Evolutionary conservation across 2,113 vertebrate species (phyloP).

Genomic region (Erinaceus europaeus): DNA sequence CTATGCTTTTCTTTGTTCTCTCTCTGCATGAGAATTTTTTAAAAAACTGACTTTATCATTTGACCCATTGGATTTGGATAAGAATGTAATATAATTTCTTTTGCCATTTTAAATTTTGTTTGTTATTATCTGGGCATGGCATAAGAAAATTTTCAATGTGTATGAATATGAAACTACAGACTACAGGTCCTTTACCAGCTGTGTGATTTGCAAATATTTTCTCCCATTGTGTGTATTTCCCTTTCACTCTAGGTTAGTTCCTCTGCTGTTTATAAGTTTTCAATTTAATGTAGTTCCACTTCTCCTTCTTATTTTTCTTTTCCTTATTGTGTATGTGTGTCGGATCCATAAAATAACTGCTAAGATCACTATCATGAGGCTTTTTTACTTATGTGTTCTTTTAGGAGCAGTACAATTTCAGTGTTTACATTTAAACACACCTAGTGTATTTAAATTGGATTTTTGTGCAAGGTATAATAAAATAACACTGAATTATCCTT

Average conservation of each 20-base stretch:
- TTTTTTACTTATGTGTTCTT: background rate
- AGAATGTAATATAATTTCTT: background rate
- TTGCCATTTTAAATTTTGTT: background rate
- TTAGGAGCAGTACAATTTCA: background rate
- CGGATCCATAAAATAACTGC: background rate
- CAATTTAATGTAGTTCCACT: too few species aligned
- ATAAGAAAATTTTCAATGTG: background rate
- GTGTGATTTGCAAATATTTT: background rate
- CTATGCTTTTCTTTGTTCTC: background rate
- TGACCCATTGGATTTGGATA: background rate
- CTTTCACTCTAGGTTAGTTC: background rate
- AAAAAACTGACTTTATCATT: background rate
- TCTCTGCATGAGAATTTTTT: background rate
- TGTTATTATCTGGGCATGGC: background rate
- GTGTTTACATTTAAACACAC: background rate
- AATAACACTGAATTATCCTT: too few species aligned
- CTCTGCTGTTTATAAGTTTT: background rate
- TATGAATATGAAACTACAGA: background rate
- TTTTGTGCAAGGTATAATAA: background rate
- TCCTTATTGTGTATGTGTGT: background rate
- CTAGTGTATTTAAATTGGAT: background rate
- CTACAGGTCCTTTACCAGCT: background rate
- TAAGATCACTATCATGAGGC: too few species aligned
- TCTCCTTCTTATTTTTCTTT: background rate
- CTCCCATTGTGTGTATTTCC: background rate